Base-by-base conservation (phyloP, 2,797 vertebrate genomes). In the Threskiornis aethiopicus region DNA sequence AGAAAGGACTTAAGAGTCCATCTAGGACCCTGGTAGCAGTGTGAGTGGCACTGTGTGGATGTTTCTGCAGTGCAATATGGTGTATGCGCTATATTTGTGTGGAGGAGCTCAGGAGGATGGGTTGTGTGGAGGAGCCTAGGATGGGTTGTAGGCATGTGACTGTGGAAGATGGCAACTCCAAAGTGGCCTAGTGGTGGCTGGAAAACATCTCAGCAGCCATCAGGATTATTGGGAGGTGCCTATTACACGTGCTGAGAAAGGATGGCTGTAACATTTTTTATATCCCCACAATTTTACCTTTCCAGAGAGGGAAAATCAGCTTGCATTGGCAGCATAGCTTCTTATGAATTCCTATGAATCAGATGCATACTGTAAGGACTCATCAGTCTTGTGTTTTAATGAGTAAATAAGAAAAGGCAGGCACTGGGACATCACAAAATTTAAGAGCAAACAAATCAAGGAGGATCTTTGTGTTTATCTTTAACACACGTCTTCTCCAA, bases 401-500 rank as follows among this genome's bases (percentile, higher is more conserved):
- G 58, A 77, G 37, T 13, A 9, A 2, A 5, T 62, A 64, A 70
- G 67, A 41, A 83, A 89, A 64, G 47, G 26, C 70, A 83, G 62
- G 52, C n/a, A 52, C 33, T 51, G 62, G 44, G 79, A 66, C 81
- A 89, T 20, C 31, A 89, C 39, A 66, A 62, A 78, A 52, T 9
- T 52, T 33, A 58, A 51, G 67, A 41, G 58, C 84, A 58, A 78
- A 16, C 49, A 86, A 29, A 75, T 24, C 33, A 52, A 72, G 61
- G n/a, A 83, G 39, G 35, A 73, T 16, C 29, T 61, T 89, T 59
- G 42, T 2, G 1, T 82, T 89, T 87, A 54, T 31, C 35, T 86
- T 77, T 76, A 79, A 39, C 93, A 84, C 55, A 29, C 97, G 80
- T 98, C 98, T 97, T 99, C 98, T 76, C 98, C 98, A 90, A 98